Evolutionary conservation across 2,888 invertebrate genomes (phyloP).

Genomic region (Eurois occulta): DNA sequence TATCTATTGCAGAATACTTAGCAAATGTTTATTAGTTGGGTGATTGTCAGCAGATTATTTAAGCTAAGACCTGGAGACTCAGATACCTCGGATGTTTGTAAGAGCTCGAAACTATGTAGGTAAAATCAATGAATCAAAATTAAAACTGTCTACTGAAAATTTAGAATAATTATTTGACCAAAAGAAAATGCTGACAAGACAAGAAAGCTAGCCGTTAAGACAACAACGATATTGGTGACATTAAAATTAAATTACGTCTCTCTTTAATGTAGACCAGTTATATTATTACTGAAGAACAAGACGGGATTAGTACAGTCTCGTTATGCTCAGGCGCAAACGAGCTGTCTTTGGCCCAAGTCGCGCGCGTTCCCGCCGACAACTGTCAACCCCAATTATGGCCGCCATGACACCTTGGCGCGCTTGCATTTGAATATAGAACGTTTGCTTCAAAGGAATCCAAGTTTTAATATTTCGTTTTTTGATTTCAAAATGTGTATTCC

Average conservation of each 20-base stretch:
- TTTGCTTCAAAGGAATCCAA: constrained; percentile 74
- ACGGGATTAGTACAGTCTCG: constrained; percentile 81
- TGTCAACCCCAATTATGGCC: constrained; percentile 88
- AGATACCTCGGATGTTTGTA: too few relatives aligned
- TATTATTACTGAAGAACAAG: constrained; percentile 81
- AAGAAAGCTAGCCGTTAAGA: constrained; percentile 11
- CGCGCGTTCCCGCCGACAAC: constrained; percentile 78
- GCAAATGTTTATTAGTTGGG: too few relatives aligned
- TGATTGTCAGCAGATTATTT: too few relatives aligned
- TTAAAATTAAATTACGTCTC: constrained; percentile 77
- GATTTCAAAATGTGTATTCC: constrained; percentile 62
- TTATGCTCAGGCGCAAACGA: constrained; percentile 85
- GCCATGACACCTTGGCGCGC: constrained; percentile 86
- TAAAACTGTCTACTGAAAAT: not conserved
- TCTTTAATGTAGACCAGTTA: constrained; percentile 78
- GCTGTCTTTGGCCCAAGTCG: constrained; percentile 77
- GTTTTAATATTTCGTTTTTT: constrained; percentile 69
- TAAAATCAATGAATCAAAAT: not conserved
- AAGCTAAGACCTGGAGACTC: too few relatives aligned
- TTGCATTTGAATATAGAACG: constrained; percentile 87
- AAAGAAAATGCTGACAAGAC: constrained; percentile 6
- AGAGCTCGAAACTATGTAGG: too few relatives aligned
- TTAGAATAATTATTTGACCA: not conserved
- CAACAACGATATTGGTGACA: constrained; percentile 39
- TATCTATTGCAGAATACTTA: too few relatives aligned